phyloP scores from a whole-genome alignment of 2,888 invertebrate genomes.

The Leuctra nigra region DNA sequence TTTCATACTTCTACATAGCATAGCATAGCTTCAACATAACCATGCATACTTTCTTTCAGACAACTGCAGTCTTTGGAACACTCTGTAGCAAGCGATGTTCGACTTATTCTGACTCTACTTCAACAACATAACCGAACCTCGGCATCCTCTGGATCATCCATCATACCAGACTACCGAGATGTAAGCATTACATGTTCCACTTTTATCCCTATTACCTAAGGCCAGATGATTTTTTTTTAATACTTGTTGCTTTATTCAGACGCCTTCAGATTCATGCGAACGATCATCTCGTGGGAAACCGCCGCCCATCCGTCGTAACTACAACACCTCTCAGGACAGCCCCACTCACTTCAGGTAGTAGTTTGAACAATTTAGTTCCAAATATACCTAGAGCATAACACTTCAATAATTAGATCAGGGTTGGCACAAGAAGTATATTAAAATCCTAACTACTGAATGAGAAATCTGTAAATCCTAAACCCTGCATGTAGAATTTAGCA shows the following conservation, averaged over 20 bases:
- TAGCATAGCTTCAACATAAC: no score
- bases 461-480: no score
- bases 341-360: conserved; percentile 22
- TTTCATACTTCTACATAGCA: no score
- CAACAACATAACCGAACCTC: conserved; percentile 42
- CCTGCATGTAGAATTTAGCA: no score
- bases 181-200: no score
- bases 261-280: conserved; percentile 25
- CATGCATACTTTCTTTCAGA: conserved; percentile 35
- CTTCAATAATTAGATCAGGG: not conserved
- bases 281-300: conserved; percentile 23
- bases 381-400: not conserved
- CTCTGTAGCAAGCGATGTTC: conserved; percentile 65
- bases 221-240: not conserved
- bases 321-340: conserved; percentile 24
- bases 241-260: conserved; percentile 15
- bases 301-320: conserved; percentile 20
- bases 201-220: no score
- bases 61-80: conserved; percentile 61
- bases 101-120: conserved; percentile 60
- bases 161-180: conserved; percentile 28
- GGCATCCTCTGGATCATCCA: conserved; percentile 29
- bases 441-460: no score
- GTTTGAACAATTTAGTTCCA: no score
- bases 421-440: not conserved